Evolutionary conservation across 2,888 invertebrate species (phyloP).

Genomic region (Cynaeus angustus): DNA sequence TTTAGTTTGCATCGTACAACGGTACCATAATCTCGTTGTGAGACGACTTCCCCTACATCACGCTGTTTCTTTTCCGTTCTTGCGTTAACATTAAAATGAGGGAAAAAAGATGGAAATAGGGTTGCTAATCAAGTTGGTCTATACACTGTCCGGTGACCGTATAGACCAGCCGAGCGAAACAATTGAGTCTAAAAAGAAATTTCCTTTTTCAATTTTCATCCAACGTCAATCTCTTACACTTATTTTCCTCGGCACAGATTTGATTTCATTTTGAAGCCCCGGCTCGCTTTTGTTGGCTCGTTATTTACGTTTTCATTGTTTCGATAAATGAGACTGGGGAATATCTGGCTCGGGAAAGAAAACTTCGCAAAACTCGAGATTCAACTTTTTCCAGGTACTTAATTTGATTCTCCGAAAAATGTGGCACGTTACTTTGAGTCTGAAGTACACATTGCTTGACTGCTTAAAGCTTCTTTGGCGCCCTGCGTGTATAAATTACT

Average conservation of each 20-base stretch:
- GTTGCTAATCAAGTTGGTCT: constrained; percentile 50
- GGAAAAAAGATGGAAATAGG: constrained; percentile 33
- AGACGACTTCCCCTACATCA: constrained; percentile 52
- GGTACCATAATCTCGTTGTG: constrained; percentile 65
- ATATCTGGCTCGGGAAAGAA: constrained; percentile 54
- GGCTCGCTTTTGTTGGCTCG: constrained; percentile 66
- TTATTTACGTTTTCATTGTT: constrained; percentile 70
- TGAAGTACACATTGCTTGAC: no score
- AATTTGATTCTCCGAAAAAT: no score
- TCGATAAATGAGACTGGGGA: constrained; percentile 69
- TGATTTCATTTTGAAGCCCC: constrained; percentile 69
- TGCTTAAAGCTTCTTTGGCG: no score
- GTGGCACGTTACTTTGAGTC: no score
- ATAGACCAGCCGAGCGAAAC: constrained; percentile 68
- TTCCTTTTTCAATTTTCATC: constrained; percentile 74
- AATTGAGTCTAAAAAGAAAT: constrained; percentile 73
- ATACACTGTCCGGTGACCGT: constrained; percentile 63
- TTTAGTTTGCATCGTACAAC: constrained; percentile 66
- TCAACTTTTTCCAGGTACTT: no score
- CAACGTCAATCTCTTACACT: constrained; percentile 71
- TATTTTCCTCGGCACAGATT: constrained; percentile 72
- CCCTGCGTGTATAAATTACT: no score
- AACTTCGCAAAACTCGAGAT: not conserved
- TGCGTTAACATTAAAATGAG: constrained; percentile 18
- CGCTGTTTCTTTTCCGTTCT: constrained; percentile 11